Base-by-base conservation (phyloP, 2,888 invertebrate species). In the Parnassius glacialis region DNA sequence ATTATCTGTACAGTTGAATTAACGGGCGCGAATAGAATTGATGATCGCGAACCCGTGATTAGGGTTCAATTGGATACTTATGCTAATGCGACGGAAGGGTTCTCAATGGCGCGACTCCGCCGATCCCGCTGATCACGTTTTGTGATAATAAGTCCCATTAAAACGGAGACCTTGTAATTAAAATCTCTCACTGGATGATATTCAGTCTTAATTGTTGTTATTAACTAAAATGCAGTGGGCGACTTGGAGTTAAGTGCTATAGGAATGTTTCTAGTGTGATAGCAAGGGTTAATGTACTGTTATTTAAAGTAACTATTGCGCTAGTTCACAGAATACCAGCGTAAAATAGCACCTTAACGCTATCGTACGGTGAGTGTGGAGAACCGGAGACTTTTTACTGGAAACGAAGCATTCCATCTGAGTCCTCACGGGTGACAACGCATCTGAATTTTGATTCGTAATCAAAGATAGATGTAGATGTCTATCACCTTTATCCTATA, bases 21-120 rank as follows among this genome's bases (percentile, higher is more conserved):
- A 57, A 56, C 42, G 9, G 34, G 51, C 51, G 51, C 52, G 52
- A 12, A 25, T 44, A 48, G 41, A 57, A 42, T 50, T 44, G 20
- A n/a, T 41, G 63, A 63, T 59, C 59, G 63, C 25, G 63, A 63
- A 62, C 62, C 61, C 52, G 53, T 62, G 66, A 66, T 70, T 68
- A 62, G 59, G 52, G 52, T 59, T 59, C 59, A 63, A 56, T 59
- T 59, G 63, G 59, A 43, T 59, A 59, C 55, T 65, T 65, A 67
- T 69, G 66, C 64, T 67, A 69, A 69, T 67, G 63, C 47, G n/a
- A 34, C 55, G 64, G 67, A 64, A 65, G 64, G 65, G 52, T 57
- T 56, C 62, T 57, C 48, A 66, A 64, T 61, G 64, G 58, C 59
- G 66, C 61, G 64, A 51, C 48, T 53, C 52, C 20, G 61, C 34